Evolutionary conservation across 2,113 vertebrate genomes (phyloP), one percentile per base, ranked within the genome.

Genomic region (Typhlomys cinereus): DNA sequence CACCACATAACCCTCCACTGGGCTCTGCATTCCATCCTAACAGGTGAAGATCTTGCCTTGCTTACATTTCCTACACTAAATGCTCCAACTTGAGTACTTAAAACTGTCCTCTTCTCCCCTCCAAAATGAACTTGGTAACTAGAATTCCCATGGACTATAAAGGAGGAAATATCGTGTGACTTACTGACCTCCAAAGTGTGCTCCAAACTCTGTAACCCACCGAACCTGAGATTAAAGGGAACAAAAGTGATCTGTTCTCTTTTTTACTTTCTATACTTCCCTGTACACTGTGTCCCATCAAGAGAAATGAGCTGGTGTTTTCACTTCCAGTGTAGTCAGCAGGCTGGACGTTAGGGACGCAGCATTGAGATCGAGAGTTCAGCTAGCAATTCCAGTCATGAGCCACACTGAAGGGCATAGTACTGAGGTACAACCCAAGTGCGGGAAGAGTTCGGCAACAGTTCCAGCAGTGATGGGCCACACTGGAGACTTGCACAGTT

Each of bases 221-320:
- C 48, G 75, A 90, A 80, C 70, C 25, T 87, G 36, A 75, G 31
- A 84, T 41, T 39, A 96, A 93, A 80, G 41, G 75, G 82, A 96
- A 94, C 85, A 90, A 78, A 92, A n/a, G 46, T 76, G 21, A 14
- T 57, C 87, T 88, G 69, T 94, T 96, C 85, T 95, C 78, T 57
- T 94, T 93, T 85, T 57, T n/a, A 2, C 67, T 87, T 88, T 87
- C 83, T 71, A 59, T 74, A 95, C 86, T 95, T 96, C 94, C 96
- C 82, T 73, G 34, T 89, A 84, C 78, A 46, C 79, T 85, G 34
- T 39, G 25, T 94, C 48, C 78, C 50, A 44, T 39, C 41, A 7
- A 62, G 82, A 88, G 85, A 67, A 85, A 50, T 23, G 59, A 81
- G 67, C 41, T 27, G 71, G n/a, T 31, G 39, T 79, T 96, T 95